Evolutionary conservation across 1,140 invertebrate genomes (phyloP).

Genomic region (Drosophila bifasciata): DNA sequence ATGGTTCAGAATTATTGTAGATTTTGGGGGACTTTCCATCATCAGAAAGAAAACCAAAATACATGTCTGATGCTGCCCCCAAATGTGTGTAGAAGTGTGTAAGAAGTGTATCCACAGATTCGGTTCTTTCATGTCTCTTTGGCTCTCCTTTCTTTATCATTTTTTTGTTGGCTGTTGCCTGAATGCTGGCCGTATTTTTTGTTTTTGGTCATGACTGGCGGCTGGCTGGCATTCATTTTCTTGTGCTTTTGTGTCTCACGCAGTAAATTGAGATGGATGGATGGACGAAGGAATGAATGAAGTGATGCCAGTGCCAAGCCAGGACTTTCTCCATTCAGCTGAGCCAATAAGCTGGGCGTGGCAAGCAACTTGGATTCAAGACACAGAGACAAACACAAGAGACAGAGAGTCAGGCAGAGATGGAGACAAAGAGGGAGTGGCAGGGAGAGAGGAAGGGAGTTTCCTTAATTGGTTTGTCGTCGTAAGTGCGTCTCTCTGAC

Average conservation of each 20-base stretch:
- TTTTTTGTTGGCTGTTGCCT: neutral
- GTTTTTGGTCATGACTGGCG: no score
- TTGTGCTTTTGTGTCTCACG: constrained; percentile 60
- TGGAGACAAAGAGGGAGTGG: neutral
- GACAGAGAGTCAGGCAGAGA: neutral
- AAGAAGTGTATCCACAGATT: no score
- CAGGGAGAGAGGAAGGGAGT: no score
- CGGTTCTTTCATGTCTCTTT: no score
- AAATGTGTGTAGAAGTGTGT: no score
- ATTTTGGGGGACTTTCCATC: no score
- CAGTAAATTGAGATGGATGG: constrained; percentile 60
- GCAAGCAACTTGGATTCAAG: constrained; percentile 23
- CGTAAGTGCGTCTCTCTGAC: constrained; percentile 7
- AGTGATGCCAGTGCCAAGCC: constrained; percentile 2
- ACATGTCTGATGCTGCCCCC: no score
- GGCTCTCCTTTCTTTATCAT: neutral
- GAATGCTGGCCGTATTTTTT: constrained; percentile 11
- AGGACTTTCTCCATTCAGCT: constrained; percentile 11
- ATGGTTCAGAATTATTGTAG: no score
- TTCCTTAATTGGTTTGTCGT: constrained; percentile 52
- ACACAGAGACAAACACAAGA: no score
- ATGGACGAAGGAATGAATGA: constrained; percentile 23
- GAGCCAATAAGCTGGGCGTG: constrained; percentile 40
- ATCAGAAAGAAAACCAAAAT: no score
- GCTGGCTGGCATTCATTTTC: constrained; percentile 52